Evolutionary conservation across 2,797 vertebrate genomes (phyloP).

Genomic region (Lophura swinhoii): DNA sequence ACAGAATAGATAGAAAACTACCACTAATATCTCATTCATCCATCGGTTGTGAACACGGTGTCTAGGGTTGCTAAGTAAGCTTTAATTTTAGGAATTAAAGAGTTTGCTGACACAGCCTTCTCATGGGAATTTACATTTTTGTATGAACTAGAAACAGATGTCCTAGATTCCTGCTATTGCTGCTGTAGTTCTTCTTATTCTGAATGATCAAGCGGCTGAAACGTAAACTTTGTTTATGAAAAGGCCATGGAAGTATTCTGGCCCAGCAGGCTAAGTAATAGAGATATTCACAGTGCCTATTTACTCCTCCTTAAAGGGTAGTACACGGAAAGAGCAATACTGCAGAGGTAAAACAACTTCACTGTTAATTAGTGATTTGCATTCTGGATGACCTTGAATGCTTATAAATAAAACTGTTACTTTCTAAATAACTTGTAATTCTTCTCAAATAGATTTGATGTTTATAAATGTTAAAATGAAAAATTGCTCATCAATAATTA

Average conservation of each 20-base stretch:
- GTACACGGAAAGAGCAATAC: not conserved
- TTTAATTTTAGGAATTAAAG: conserved; percentile 46
- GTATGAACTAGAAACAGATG: conserved; percentile 35
- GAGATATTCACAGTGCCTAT: not conserved
- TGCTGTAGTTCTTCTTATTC: not conserved
- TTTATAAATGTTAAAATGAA: not conserved
- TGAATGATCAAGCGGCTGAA: not conserved
- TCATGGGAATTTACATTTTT: conserved; percentile 14
- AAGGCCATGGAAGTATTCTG: not conserved
- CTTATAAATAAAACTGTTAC: not conserved
- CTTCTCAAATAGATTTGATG: not conserved
- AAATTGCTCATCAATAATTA: not conserved
- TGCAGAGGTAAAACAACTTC: not conserved
- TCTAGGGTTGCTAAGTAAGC: not conserved
- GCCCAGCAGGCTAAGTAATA: not conserved
- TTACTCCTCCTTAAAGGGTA: not conserved
- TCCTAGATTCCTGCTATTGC: conserved; percentile 9
- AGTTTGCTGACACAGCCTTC: not conserved
- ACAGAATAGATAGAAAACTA: not conserved
- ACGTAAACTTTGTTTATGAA: not conserved
- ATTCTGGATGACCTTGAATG: not conserved
- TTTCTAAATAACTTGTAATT: not conserved
- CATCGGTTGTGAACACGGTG: conserved; percentile 35
- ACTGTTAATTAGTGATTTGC: not conserved
- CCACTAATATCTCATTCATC: not conserved